Evolutionary conservation across 1,140 invertebrate species (phyloP), one percentile per base, ranked within the genome.

Genomic region (Heliconius nattereri): DNA sequence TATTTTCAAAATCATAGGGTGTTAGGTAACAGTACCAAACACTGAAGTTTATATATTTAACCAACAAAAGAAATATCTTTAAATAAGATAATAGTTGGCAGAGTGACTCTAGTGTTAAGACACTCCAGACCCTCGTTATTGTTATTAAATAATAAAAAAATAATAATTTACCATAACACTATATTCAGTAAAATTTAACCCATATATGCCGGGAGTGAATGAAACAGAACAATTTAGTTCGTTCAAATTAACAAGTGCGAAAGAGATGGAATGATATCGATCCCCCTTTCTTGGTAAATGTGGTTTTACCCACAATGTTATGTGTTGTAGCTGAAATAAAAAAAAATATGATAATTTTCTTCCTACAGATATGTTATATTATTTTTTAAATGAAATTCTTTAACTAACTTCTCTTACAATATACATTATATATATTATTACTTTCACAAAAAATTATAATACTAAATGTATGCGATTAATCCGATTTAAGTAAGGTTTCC

Each of bases 211-310:
- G 1, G 88, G 89, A 57, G 78, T 81, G 80, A 92, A 87, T 73
- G 83, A 82, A 76, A 89, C 82, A 8, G 79, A 23, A 1, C 19
- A 19, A 7, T 78, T 54, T 0, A 73, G n/a, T 2, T 60, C 2
- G 0, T 76, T 57, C 37, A 92, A 35, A 73, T 94, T 94, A 5
- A 92, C 89, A 1, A 92, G 75, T 32, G 91, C 89, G 86, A 92
- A 89, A 75, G 91, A 92, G 85, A 85, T 86, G 9, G 90, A 88
- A 54, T 87, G 84, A 84, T 89, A 92, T 32, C 7, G 81, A 78
- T 94, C 86, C 0, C 89, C 92, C 78, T 94, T 94, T 73, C 81
- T 86, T 1, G 92, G 92, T 13, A 90, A 66, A 71, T 89, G 90
- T 0, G 80, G 86, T 72, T 94, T 94, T 20, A 92, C 86, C 91